Evolutionary conservation across 1,140 invertebrate species (phyloP).

Genomic region (Lithobius niger): DNA sequence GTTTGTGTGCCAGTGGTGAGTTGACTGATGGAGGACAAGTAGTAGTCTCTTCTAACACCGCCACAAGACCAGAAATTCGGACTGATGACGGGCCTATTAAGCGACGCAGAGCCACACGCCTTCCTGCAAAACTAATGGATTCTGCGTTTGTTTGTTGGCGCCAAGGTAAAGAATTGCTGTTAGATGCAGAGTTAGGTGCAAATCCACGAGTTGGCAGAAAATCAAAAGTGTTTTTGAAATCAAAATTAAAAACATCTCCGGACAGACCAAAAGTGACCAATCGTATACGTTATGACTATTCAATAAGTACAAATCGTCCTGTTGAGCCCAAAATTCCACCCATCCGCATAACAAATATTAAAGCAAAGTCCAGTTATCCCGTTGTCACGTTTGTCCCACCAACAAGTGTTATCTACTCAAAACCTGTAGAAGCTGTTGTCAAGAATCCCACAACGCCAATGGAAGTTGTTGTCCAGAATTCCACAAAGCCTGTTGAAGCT

Average conservation of each 20-base stretch:
- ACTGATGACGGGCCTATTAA: slow-evolving; percentile 5
- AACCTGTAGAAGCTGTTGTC: not conserved
- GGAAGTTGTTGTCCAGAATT: too few species aligned
- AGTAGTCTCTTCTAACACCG: not conserved
- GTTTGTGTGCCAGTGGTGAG: slow-evolving; percentile 22
- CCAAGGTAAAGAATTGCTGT: not conserved
- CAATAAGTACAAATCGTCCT: too few species aligned
- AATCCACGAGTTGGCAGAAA: not conserved
- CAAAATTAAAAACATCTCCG: too few species aligned
- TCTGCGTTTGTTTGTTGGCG: slow-evolving; percentile 4
- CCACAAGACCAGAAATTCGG: not conserved
- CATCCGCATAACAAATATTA: not conserved
- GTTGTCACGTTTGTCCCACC: not conserved
- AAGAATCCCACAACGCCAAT: not conserved
- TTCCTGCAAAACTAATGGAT: slow-evolving; percentile 9
- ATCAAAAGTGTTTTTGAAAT: too few species aligned
- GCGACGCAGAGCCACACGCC: not conserved
- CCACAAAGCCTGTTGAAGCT: too few species aligned
- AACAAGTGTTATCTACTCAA: not conserved
- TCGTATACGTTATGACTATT: too few species aligned
- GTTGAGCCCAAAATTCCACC: not conserved
- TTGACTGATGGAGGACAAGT: not conserved
- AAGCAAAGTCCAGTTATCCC: not conserved
- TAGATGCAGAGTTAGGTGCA: not conserved
- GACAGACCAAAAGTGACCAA: too few species aligned